Evolutionary conservation across 2,113 vertebrate species (phyloP).

Genomic region (Caracal caracal): DNA sequence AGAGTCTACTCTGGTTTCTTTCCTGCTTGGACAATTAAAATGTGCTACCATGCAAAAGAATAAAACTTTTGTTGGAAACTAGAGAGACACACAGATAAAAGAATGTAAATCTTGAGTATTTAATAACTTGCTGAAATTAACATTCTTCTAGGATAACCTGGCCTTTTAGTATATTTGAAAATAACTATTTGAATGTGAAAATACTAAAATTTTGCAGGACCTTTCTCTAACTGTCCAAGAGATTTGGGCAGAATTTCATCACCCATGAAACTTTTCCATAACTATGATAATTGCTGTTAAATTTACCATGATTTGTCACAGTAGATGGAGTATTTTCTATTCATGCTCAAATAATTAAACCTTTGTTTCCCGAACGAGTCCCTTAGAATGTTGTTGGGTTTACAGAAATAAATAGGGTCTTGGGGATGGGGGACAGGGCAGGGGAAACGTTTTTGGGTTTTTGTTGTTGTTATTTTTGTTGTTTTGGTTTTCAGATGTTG

Average conservation of each 20-base stretch:
- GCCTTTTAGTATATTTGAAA: not conserved
- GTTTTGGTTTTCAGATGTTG: not conserved
- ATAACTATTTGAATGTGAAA: constrained; percentile 15
- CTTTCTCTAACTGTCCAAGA: constrained; percentile 1
- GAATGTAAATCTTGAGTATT: not conserved
- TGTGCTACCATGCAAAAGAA: not conserved
- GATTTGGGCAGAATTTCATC: not conserved
- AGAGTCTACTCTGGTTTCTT: not conserved
- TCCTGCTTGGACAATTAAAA: constrained; percentile 13
- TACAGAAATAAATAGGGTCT: constrained; percentile 4
- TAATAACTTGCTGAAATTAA: constrained; percentile 4
- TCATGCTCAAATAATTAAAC: constrained; percentile 53
- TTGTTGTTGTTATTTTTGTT: not conserved
- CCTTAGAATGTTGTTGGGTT: not conserved
- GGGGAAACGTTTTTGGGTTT: not conserved
- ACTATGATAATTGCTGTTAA: constrained; percentile 2
- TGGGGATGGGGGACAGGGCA: fast-evolving
- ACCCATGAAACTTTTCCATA: constrained; percentile 32
- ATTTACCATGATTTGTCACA: constrained; percentile 45
- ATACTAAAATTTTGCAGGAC: not conserved
- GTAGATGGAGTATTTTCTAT: not conserved
- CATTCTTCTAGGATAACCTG: not conserved
- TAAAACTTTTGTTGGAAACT: not conserved
- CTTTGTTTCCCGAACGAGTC: not conserved
- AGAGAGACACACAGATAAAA: not conserved